Base-by-base conservation (phyloP, 2,888 invertebrate species). In the Blastobasis lacticolella region DNA sequence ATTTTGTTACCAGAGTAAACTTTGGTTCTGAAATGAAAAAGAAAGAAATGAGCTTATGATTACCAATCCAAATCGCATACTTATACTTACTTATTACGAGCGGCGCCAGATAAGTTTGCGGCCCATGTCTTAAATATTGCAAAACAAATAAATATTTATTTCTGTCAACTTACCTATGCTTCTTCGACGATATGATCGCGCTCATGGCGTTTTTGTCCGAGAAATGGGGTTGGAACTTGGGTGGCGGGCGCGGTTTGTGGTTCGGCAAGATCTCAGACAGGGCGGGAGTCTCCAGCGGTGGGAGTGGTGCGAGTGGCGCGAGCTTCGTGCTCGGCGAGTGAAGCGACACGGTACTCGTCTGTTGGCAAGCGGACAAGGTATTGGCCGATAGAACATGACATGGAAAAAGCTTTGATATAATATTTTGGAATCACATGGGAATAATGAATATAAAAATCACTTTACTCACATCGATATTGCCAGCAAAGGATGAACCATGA, bases 1-100 rank as follows among this genome's bases (percentile, higher is more conserved):
- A 83, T 78, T 81, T 94, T 94, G 62, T 93, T 92, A 50, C 96
- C 96, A 1, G 96, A 96, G 78, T 92, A 96, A 4, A 96, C 95
- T 89, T 96, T 96, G 38, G 96, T 96, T 77, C 95, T 94, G 80
- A 58, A 90, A 89, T 50, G 45, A 52, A 51, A 10, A 23, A 23
- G 23, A 23, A 23, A 23, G 23, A 23, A 23, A 23, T 23, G 3
- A 23, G 23, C 23, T 23, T 23, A 23, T 23, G 23, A 2, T 23
- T 23, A 23, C 23, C 23, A 23, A 23, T 23, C 23, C 23, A 23
- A 23, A 23, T 23, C 23, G 23, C 23, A 23, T 23, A 23, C 23
- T 23, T 2, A 23, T 23, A 23, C 2, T 2, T n/a, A n/a, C n/a
- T n/a, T n/a, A n/a, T n/a, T 23, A 23, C 23, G 23, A 23, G 23